phyloP scores from a whole-genome alignment of 2,797 vertebrate species.

The Dromococcyx pavoninus region DNA sequence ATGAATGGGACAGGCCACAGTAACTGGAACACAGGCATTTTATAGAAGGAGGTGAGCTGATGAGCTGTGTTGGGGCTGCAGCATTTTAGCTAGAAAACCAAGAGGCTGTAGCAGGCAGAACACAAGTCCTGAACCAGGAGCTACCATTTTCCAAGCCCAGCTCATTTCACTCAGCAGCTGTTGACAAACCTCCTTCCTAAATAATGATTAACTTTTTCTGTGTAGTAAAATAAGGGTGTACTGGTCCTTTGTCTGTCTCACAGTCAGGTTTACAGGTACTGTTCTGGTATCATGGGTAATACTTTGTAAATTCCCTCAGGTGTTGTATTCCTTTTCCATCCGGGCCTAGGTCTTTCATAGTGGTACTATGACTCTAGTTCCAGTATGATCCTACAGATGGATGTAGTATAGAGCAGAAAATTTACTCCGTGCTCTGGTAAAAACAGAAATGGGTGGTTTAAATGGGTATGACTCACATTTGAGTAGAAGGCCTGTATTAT shows the following conservation, averaged over 20 bases:
- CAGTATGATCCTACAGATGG: background rate
- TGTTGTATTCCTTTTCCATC: background rate
- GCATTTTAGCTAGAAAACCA: background rate
- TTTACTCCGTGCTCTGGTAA: background rate
- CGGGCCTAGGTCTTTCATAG: background rate
- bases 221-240: background rate
- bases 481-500: background rate
- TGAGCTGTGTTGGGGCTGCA: background rate
- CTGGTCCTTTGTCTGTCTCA: background rate
- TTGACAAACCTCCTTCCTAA: background rate
- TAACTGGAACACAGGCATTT: conserved; percentile 16
- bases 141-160: background rate
- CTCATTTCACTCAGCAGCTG: background rate
- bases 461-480: background rate
- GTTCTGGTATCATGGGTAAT: background rate
- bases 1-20: conserved; percentile 54
- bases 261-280: background rate
- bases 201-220: background rate
- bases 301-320: background rate
- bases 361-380: background rate
- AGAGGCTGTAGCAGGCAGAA: background rate
- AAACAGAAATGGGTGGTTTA: background rate
- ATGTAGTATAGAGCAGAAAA: background rate
- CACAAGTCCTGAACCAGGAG: background rate
- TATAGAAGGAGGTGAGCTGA: background rate